Conservation (phyloP, 2,888 invertebrate genomes). For the Liposcelis brunnea region DNA sequence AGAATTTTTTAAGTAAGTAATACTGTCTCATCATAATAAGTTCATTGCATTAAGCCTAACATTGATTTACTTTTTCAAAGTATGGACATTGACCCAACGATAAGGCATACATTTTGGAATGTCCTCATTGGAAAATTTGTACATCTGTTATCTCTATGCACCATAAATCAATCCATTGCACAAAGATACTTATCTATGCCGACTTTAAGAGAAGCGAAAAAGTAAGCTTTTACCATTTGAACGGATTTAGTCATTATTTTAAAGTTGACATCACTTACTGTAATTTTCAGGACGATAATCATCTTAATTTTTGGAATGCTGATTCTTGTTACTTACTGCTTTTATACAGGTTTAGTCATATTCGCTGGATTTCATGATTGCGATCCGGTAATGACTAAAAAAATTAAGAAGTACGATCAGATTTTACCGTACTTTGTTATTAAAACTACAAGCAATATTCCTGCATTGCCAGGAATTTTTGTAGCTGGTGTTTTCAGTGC, state of each 20-base stretch:
- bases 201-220: slow-evolving; percentile 47
- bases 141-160: slow-evolving; percentile 63
- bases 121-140: slow-evolving; percentile 61
- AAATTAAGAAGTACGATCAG: slow-evolving; percentile 53
- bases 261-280: slow-evolving; percentile 1
- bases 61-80: no score
- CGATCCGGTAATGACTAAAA: slow-evolving; percentile 63
- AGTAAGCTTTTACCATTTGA: slow-evolving; percentile 33
- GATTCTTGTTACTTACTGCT: slow-evolving; percentile 55
- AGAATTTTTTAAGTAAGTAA: slow-evolving; percentile 51
- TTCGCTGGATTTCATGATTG: slow-evolving; percentile 71
- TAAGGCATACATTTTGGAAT: slow-evolving; percentile 68
- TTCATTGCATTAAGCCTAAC: no score
- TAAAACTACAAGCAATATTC: slow-evolving; percentile 52
- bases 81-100: slow-evolving; percentile 58
- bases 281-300: slow-evolving; percentile 44
- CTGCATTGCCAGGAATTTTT: slow-evolving; percentile 69
- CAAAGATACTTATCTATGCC: slow-evolving; percentile 67
- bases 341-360: slow-evolving; percentile 70
- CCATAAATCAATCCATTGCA: slow-evolving; percentile 75
- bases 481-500: slow-evolving; percentile 78
- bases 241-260: no score
- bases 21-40: no score
- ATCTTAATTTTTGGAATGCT: slow-evolving; percentile 63
- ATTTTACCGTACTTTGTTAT: slow-evolving; percentile 67